Base-by-base conservation (phyloP, 2,113 vertebrate genomes). In the Gopherus flavomarginatus region DNA sequence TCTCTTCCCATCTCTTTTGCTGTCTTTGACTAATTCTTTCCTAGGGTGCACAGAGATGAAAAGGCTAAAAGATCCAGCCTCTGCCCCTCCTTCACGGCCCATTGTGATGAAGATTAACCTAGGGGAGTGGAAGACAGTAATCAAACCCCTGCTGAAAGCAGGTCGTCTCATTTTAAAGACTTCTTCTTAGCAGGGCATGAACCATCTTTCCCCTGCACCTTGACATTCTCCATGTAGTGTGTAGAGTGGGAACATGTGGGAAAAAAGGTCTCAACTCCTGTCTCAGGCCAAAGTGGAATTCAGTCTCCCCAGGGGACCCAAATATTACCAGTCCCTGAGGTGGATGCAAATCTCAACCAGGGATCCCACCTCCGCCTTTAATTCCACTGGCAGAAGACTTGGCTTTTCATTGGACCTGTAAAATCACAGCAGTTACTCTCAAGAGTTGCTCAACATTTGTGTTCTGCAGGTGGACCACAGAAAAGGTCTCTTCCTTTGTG, bases 371-470 rank as follows among this genome's bases (percentile, higher is more conserved):
- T 10, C 10, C 52, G 0, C 29, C 44, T 81, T 69, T 53, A 17
- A 4, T 57, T 54, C 17, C 35, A 38, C 80, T 54, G 22, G 49
- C 49, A 24, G 65, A 17, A 72, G 84, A 85, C 90, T 78, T 84
- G 65, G n/a, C 65, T 72, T n/a, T 72, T 72, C 65, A n/a, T n/a
- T 72, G 35, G 35, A 72, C 8, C 65, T 21, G 19, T 72, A 38
- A 72, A 90, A 89, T 81, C 83, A 65, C 87, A 94, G 87, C 27
- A 72, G 57, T 21, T 62, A 59, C 38, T 54, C 69, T 78, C 35
- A 77, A 77, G 80, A 21, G 47, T 91, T 88, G 88, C 80, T 93
- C 79, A 92, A 65, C 22, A 22, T 79, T 75, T 91, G 88, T 80
- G 50, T 94, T 90, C 95, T 77, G 62, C 35, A 42, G 1, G 9